Conservation (phyloP, 2,888 invertebrate genomes). For the Lasioglossum figueresi region DNA sequence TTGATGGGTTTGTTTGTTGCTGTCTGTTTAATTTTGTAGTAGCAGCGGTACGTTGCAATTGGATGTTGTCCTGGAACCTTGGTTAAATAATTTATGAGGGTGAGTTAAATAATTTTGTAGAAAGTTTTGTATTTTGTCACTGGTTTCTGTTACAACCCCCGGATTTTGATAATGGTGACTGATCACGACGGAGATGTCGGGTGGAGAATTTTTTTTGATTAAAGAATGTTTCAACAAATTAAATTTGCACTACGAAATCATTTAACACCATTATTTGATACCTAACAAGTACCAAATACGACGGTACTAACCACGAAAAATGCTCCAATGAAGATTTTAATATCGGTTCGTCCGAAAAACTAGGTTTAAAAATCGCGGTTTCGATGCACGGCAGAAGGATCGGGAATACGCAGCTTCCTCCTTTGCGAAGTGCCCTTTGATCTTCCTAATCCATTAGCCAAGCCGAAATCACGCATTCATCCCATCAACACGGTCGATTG, state of each 20-base stretch:
- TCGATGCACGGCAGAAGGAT: background rate
- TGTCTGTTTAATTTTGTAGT: background rate
- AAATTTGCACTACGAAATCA: too few species aligned
- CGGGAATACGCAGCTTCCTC: background rate
- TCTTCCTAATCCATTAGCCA: background rate
- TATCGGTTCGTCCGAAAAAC: background rate
- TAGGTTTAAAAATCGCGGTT: background rate
- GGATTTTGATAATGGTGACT: background rate
- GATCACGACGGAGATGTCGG: background rate
- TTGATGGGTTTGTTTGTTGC: background rate
- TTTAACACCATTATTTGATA: background rate
- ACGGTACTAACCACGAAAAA: background rate
- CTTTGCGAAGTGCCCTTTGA: background rate
- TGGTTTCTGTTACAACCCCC: background rate
- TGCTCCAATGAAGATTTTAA: background rate
- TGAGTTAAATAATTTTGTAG: background rate
- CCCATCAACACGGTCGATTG: constrained; percentile 29
- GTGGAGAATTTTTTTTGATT: background rate
- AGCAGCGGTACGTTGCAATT: background rate
- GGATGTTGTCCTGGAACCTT: background rate
- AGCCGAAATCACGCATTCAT: background rate
- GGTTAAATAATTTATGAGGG: too few species aligned
- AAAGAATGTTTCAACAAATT: background rate
- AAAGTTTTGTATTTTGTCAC: background rate
- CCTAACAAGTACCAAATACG: background rate